Evolutionary conservation across 1,140 invertebrate genomes (phyloP), one percentile per base, ranked within the genome.

Genomic region (Aphidius ervi): DNA sequence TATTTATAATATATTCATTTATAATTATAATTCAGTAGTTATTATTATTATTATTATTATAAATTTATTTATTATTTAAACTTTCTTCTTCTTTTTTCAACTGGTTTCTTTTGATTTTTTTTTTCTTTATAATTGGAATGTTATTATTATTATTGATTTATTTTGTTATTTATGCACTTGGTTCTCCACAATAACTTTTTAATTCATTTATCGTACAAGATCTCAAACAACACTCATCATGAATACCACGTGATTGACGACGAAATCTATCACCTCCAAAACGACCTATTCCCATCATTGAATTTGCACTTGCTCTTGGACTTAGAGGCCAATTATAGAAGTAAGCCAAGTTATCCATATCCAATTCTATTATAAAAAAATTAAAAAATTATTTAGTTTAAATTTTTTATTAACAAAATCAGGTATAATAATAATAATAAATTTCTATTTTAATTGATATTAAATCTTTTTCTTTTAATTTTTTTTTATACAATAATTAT

Each of bases 181-280:
- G 16, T 16, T 16, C 16, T 31, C 2, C 78, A 59, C 81, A 82
- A 46, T 82, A 82, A 61, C 68, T 77, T 9, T 63, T 65, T 20
- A 82, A 50, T 65, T 82, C 80, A 9, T 66, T 66, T 23, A 76
- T 70, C 20, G 69, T 69, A 58, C 81, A 82, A 5, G 73, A 61
- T 52, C 79, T 81, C n/a, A 69, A 49, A 58, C 81, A 82, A 61
- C 81, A 82, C 61, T 82, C 81, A 56, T 82, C 81, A 47, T 78
- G 70, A 41, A 82, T 72, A 20, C 81, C 81, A 39, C 73, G 67
- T 23, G 72, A 63, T 52, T 72, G 54, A 10, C 76, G 71, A 31
- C 75, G 70, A 61, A 73, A 74, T 59, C 71, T 70, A n/a, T 53
- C 60, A n/a, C 64, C 69, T 10, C 61, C 67, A 31, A 72, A 74